Evolutionary conservation across 2,888 invertebrate species (phyloP).

Genomic region (Agriopis aurantiaria): DNA sequence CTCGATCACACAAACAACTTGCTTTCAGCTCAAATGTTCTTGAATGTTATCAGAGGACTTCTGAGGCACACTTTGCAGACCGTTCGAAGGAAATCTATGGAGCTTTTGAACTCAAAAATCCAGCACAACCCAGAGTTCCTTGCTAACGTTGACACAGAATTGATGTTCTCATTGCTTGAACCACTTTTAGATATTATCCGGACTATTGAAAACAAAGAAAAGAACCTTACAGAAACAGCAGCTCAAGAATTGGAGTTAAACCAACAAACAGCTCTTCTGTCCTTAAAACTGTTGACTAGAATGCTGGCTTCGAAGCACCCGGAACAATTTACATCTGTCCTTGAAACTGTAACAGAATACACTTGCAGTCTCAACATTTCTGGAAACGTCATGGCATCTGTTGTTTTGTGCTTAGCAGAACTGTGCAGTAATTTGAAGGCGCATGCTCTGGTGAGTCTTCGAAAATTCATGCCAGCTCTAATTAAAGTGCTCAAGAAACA

Average conservation of each 20-base stretch:
- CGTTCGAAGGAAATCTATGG: slow-evolving; percentile 93
- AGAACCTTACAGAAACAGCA: slow-evolving; percentile 60
- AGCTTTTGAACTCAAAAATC: slow-evolving; percentile 93
- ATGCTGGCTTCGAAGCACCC: slow-evolving; percentile 89
- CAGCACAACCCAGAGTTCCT: slow-evolving; percentile 89
- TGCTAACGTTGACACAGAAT: slow-evolving; percentile 76
- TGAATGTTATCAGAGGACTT: slow-evolving; percentile 91
- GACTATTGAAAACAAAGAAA: slow-evolving; percentile 76
- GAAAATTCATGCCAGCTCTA: slow-evolving; percentile 92
- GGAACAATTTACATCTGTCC: slow-evolving; percentile 89
- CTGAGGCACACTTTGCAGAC: slow-evolving; percentile 89
- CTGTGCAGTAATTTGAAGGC: slow-evolving; percentile 91
- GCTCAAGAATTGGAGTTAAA: slow-evolving; percentile 88
- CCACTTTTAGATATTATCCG: slow-evolving; percentile 87
- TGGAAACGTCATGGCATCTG: slow-evolving; percentile 90
- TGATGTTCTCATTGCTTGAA: slow-evolving; percentile 87
- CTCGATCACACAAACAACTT: slow-evolving; percentile 93
- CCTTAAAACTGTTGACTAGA: slow-evolving; percentile 93
- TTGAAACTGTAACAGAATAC: slow-evolving; percentile 89
- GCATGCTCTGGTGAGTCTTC: slow-evolving; percentile 90
- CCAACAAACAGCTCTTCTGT: slow-evolving; percentile 93
- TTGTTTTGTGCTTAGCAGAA: slow-evolving; percentile 92
- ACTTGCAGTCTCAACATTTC: slow-evolving; percentile 81
- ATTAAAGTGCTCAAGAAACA: slow-evolving; percentile 88
- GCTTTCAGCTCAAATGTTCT: slow-evolving; percentile 92